These are phyloP conservation scores for Dipodomys ordii DNA, from an alignment of 2,113 vertebrate genomes.

Conservation along the genomic window DNA sequence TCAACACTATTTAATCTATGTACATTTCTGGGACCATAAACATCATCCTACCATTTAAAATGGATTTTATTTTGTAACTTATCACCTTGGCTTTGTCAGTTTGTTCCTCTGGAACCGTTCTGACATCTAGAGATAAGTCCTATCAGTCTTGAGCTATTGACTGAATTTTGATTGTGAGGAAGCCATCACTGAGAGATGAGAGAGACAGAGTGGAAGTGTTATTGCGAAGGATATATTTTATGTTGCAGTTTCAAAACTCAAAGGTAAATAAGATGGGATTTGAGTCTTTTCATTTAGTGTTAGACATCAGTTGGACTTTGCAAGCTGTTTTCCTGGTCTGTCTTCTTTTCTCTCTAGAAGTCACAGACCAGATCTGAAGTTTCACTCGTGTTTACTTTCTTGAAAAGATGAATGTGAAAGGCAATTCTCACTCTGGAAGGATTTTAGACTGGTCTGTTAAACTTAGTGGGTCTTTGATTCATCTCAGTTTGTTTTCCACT, in stretches of 20 bases:
- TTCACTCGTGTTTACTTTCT: constrained; percentile 71
- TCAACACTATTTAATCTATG: constrained; percentile 69
- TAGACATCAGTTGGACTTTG: neutral
- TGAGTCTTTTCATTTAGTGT: constrained; percentile 55
- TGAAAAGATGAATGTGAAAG: constrained; percentile 73
- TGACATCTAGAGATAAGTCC: constrained; percentile 93
- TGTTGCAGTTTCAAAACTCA: constrained; percentile 86
- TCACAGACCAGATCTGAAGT: neutral
- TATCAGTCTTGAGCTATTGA: constrained; percentile 93
- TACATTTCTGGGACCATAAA: constrained; percentile 86
- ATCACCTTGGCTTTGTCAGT: constrained; percentile 89
- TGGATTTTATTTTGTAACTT: constrained; percentile 91
- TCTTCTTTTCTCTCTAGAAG: constrained; percentile 53
- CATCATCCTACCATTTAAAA: constrained; percentile 87
- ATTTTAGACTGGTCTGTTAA: constrained; percentile 74
- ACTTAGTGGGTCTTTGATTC: constrained; percentile 76
- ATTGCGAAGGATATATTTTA: constrained; percentile 88
- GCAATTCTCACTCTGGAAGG: constrained; percentile 70
- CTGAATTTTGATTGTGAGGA: constrained; percentile 94
- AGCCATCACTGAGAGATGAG: constrained; percentile 89
- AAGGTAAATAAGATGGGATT: constrained; percentile 72
- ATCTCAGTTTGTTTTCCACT: constrained; percentile 78
- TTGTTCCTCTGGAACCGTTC: constrained; percentile 86
- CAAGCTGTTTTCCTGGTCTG: constrained; percentile 20
- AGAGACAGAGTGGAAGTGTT: constrained; percentile 88